phyloP scores from a whole-genome alignment of 2,113 vertebrate genomes.

The Hippolais icterina region DNA sequence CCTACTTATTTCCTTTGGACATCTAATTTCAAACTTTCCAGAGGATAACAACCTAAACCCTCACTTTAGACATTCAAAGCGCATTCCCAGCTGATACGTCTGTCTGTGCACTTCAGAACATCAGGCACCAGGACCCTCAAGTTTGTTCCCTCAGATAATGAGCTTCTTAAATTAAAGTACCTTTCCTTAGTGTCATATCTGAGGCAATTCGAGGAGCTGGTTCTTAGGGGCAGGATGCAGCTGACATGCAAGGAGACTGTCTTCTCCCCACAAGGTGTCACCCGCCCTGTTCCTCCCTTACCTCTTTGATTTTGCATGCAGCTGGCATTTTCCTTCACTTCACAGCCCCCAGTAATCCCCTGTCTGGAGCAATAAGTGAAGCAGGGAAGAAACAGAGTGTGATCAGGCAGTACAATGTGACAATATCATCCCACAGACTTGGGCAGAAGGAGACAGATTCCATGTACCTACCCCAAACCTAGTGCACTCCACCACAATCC shows the following conservation, averaged over 20 bases:
- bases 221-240: neutral
- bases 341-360: rapidly evolving
- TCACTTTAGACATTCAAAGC: neutral
- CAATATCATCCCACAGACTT: neutral
- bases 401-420: neutral
- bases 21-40: neutral
- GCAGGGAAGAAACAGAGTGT: neutral
- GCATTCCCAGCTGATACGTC: neutral
- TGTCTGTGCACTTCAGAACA: neutral
- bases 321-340: neutral
- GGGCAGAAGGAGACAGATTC: rapidly evolving
- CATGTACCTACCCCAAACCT: rapidly evolving
- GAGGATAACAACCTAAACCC: neutral
- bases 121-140: neutral
- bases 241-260: rapidly evolving
- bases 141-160: neutral
- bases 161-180: neutral
- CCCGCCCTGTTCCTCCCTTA: neutral
- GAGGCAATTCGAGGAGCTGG: neutral
- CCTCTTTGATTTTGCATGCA: neutral
- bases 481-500: neutral
- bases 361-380: neutral
- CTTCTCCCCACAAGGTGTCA: rapidly evolving
- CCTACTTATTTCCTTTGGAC: neutral
- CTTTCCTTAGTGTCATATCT: neutral